phyloP scores from a whole-genome alignment of 2,797 vertebrate species.

The Sebastes minor region DNA sequence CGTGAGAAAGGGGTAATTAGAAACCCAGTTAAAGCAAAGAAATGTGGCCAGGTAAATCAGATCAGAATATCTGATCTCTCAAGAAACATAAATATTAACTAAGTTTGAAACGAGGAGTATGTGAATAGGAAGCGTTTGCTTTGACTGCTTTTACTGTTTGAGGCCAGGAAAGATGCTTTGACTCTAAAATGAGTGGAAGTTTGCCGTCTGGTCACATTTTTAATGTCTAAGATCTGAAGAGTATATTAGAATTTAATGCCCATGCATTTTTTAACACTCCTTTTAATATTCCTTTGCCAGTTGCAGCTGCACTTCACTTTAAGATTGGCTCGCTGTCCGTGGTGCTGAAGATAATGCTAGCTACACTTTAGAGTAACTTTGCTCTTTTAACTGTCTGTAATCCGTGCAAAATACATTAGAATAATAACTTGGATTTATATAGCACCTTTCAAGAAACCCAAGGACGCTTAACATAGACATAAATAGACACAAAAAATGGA shows the following conservation, averaged over 20 bases:
- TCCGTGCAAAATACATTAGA: neutral
- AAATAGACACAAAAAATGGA: too few species aligned
- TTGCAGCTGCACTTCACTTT: neutral
- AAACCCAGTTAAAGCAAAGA: neutral
- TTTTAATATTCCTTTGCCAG: neutral
- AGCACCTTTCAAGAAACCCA: too few species aligned
- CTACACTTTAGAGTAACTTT: neutral
- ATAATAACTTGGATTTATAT: too few species aligned
- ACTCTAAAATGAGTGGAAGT: neutral
- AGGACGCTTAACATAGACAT: too few species aligned
- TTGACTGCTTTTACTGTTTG: neutral
- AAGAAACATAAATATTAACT: too few species aligned
- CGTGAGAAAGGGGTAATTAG: neutral
- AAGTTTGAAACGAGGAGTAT: neutral
- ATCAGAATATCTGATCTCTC: neutral
- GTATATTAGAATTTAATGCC: neutral
- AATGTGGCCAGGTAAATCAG: neutral
- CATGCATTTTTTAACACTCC: constrained; percentile 6
- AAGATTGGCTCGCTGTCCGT: neutral
- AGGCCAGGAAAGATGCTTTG: neutral
- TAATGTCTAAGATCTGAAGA: neutral
- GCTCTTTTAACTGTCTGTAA: neutral
- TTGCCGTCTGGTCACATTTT: neutral
- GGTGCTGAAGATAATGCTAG: neutral
- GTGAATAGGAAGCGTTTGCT: neutral